Conservation (phyloP, 1,140 invertebrate genomes). For the Mylabris phalerata region DNA sequence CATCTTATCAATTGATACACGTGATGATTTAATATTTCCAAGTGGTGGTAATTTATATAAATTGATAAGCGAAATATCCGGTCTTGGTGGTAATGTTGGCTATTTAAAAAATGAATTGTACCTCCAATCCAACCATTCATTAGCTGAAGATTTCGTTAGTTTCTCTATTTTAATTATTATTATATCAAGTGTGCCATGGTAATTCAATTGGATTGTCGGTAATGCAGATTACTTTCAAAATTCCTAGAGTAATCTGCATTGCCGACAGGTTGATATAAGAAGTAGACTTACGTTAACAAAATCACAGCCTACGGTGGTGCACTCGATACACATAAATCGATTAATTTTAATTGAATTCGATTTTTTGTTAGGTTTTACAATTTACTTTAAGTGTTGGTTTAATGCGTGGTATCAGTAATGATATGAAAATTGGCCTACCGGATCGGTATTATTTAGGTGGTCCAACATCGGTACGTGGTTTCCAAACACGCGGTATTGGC, state of each 20-base stretch:
- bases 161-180: slow-evolving; percentile 16
- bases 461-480: slow-evolving; percentile 75
- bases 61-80: slow-evolving; percentile 71
- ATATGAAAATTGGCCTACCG: slow-evolving; percentile 56
- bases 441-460: slow-evolving; percentile 86
- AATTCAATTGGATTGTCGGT: no score
- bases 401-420: slow-evolving; percentile 56
- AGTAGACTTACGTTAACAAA: no score
- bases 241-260: no score
- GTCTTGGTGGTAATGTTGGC: slow-evolving; percentile 78
- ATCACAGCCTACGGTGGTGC: no score
- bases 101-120: slow-evolving; percentile 78
- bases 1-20: slow-evolving; percentile 66
- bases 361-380: slow-evolving; percentile 62
- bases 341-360: slow-evolving; percentile 14
- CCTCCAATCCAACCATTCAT: slow-evolving; percentile 66
- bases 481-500: slow-evolving; percentile 72
- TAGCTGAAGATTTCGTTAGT: slow-evolving; percentile 61
- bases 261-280: no score
- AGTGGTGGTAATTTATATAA: slow-evolving; percentile 60
- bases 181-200: no score
- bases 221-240: no score
- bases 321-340: no score
- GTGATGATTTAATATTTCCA: slow-evolving; percentile 75
- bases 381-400: slow-evolving; percentile 62